These are phyloP conservation scores for Lepidonotus clava DNA, from an alignment of 2,888 invertebrate genomes.

Conservation along the genomic window DNA sequence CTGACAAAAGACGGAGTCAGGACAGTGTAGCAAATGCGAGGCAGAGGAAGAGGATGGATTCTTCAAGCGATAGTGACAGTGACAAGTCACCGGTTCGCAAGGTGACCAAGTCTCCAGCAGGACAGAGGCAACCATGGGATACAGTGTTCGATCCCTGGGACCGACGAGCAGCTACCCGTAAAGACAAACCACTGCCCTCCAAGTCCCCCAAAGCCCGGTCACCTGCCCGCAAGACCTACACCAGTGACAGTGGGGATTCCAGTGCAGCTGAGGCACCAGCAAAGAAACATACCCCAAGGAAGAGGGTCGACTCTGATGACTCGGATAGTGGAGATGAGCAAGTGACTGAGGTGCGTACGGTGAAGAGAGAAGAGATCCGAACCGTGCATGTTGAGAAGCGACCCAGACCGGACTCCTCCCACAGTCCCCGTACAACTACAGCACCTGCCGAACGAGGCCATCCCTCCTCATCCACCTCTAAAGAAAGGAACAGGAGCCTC, in stretches of 20 bases:
- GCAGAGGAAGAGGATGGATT: constrained; percentile 15
- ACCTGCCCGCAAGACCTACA: constrained; percentile 12
- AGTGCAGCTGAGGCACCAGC: not conserved
- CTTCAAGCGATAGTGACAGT: constrained; percentile 40
- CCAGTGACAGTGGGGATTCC: constrained; percentile 31
- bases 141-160: constrained; percentile 46
- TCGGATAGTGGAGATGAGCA: not conserved
- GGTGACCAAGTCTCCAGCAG: not conserved
- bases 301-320: constrained; percentile 13
- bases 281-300: not conserved
- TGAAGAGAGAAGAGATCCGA: not conserved
- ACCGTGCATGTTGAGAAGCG: constrained; percentile 1
- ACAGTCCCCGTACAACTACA: not conserved
- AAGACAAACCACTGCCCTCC: not conserved
- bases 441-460: not conserved
- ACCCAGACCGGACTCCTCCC: too few relatives aligned
- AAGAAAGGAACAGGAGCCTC: not conserved
- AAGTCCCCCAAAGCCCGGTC: constrained; percentile 22
- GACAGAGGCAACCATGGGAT: constrained; percentile 7
- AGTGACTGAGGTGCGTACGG: not conserved
- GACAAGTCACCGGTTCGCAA: constrained; percentile 29
- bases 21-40: not conserved
- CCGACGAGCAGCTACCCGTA: constrained; percentile 20
- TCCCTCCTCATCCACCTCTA: too few relatives aligned
- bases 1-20: not conserved